Conservation (phyloP, 2,113 vertebrate genomes). For the Dromiciops gliroides region DNA sequence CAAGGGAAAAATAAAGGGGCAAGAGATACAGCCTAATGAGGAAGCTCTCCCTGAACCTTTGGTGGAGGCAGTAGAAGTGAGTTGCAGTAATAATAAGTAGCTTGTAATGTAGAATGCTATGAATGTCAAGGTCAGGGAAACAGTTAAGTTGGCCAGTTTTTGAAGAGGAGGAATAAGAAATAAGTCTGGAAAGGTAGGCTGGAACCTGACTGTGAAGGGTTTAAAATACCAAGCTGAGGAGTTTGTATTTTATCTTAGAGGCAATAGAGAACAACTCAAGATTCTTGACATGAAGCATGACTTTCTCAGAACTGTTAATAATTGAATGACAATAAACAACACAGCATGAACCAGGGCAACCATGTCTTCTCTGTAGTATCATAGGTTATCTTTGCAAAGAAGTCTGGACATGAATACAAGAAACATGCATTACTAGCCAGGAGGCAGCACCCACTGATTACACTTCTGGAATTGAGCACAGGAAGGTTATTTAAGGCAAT, state of each 20-base stretch:
- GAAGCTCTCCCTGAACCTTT: neutral
- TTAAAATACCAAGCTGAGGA: neutral
- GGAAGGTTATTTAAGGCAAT: neutral
- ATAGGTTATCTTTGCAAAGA: neutral
- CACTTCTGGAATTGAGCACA: neutral
- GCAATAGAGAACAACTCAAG: neutral
- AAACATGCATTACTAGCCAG: neutral
- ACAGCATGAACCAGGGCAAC: neutral
- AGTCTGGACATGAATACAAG: neutral
- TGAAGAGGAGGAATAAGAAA: neutral
- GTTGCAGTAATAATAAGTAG: neutral
- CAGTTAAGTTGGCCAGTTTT: neutral
- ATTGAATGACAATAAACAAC: neutral
- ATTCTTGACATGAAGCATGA: neutral
- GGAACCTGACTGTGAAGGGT: neutral
- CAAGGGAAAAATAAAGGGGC: neutral
- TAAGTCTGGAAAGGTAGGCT: neutral
- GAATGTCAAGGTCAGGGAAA: neutral
- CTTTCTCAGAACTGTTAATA: neutral
- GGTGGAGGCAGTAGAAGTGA: neutral
- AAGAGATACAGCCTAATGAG: neutral
- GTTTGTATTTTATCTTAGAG: neutral
- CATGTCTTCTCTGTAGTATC: neutral
- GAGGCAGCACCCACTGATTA: neutral
- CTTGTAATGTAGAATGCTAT: neutral